Percentiles rank a stretch among this genome's conserved stretches.
These are phyloP conservation scores for Aquatica leii DNA, from an alignment of 2,888 invertebrate species.

Conservation along the genomic window DNA sequence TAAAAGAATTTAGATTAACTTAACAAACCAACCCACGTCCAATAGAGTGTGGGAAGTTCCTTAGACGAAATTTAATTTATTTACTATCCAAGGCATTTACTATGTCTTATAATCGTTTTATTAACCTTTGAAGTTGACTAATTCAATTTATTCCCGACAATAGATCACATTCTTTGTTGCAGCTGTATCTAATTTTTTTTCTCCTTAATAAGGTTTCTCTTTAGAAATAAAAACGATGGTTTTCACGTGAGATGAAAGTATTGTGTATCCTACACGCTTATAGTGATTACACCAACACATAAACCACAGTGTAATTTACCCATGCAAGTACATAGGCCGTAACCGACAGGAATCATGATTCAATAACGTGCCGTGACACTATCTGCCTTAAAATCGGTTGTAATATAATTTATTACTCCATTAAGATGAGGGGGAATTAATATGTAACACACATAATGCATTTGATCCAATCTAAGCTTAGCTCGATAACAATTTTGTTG, in stretches of 20 bases:
- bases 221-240: no score
- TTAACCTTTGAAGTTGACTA: no score
- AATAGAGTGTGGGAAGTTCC: conserved; percentile 5
- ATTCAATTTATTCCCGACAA: no score
- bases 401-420: conserved; percentile 40
- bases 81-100: no score
- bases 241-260: no score
- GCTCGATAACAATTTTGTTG: no score
- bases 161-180: no score
- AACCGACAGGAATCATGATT: conserved; percentile 36
- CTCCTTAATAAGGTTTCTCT: no score
- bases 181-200: no score
- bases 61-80: not conserved
- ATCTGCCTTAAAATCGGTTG: conserved; percentile 36
- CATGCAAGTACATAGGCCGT: conserved; percentile 34
- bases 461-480: no score
- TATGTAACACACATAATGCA: conserved; percentile 4
- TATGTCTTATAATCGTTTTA: no score
- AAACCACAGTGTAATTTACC: conserved; percentile 20
- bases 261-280: no score
- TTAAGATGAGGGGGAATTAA: conserved; percentile 32
- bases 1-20: conserved; percentile 24
- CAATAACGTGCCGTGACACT: conserved; percentile 38
- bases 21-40: conserved; percentile 25
- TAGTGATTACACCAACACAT: conserved; percentile 29